Base-by-base conservation (phyloP, 2,888 invertebrate species). In the Zhengitettix transpicula region DNA sequence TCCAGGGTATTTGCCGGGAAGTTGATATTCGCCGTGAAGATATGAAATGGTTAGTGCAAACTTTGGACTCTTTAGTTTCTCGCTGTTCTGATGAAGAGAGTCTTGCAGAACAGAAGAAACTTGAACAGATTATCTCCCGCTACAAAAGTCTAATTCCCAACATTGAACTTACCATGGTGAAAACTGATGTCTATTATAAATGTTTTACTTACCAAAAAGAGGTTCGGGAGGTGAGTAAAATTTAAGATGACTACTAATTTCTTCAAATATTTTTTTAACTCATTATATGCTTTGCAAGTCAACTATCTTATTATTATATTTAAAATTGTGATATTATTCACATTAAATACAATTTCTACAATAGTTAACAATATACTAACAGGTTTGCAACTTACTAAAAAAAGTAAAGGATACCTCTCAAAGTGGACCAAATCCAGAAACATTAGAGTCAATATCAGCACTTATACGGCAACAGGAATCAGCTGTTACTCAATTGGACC, bases 11-110 rank as follows among this genome's bases (percentile, higher is more conserved):
- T 67, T 93, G 93, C 71, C 85, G 86, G 63, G 91, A 93, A 75
- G 92, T 94, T 44, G 93, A 95, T 71, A 81, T 81, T 61, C 89
- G 90, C 71, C 83, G 92, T 40, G 93, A 94, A 72, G 92, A 93
- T 68, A 93, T 95, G 87, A 94, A 94, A 71, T 93, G 93, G 91
- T 77, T 97, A 59, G 91, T 94, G 1, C 91, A 93, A 73, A 90
- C 89, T 14, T 75, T 96, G 58, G 93, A 96, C 69, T 85, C 86
- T 67, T 79, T 97, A 62, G 82, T 89, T 17, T 83, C 88, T 61
- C 87, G 89, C 69, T 86, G 89, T 66, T 83, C 88, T 12, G 89
- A 92, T 68, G 78, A 80, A 55, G 89, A 92, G 73, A 87, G 89
- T 0, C 77, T 83, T 64, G 75, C 78, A 40, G 94, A 95, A 72